Percentiles rank a stretch among this genome's conserved stretches.
These are phyloP conservation scores for Mermis nigrescens DNA, from an alignment of 2,888 invertebrate species.

Conservation along the genomic window DNA sequence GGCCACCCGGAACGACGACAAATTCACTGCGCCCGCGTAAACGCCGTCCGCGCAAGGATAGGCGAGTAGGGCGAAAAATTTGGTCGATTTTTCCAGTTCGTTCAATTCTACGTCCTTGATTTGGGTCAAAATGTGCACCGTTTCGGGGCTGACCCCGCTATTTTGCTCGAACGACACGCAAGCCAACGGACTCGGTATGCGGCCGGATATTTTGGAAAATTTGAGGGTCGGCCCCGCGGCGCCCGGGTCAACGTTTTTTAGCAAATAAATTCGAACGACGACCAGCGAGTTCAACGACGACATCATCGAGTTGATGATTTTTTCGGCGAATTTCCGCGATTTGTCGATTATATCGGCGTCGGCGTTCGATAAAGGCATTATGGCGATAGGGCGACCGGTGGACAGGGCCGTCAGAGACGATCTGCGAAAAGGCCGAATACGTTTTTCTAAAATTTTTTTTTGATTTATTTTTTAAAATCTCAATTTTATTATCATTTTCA, in stretches of 20 bases:
- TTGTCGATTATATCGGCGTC: no score
- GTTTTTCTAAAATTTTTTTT: no score
- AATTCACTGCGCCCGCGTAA: background rate
- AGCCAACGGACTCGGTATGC: background rate
- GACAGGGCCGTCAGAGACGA: no score
- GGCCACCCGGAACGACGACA: background rate
- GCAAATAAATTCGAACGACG: background rate
- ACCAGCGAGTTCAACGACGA: background rate
- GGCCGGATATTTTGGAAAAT: background rate
- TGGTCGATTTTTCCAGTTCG: background rate
- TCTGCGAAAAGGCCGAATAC: no score
- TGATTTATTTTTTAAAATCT: no score
- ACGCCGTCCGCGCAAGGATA: background rate
- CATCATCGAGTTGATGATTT: background rate
- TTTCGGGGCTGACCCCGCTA: slow-evolving; percentile 2
- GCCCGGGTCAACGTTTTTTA: background rate
- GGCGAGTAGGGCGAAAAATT: background rate
- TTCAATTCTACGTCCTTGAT: background rate
- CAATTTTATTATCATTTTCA: no score
- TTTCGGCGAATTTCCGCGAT: background rate
- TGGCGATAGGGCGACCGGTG: no score
- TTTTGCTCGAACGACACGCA: background rate
- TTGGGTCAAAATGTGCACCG: background rate
- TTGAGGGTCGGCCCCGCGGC: no score
- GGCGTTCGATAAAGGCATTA: no score